phyloP scores from a whole-genome alignment of 2,888 invertebrate species.

The Fabriciana adippe region DNA sequence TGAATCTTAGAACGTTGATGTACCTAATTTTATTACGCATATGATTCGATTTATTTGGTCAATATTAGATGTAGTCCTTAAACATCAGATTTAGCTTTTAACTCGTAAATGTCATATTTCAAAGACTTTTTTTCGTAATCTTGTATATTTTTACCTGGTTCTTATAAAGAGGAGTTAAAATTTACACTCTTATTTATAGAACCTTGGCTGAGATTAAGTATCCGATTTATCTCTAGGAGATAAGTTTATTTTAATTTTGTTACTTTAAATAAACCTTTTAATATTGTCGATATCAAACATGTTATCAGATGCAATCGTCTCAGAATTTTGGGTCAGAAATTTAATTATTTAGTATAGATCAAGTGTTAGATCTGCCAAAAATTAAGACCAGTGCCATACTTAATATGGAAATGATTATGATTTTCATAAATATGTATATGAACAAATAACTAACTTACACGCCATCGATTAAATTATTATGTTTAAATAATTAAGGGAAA shows the following conservation, averaged over 20 bases:
- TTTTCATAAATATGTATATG: background rate
- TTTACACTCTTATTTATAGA: background rate
- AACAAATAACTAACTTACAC: constrained; percentile 4
- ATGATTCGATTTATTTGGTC: constrained; percentile 28
- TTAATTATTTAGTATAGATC: too few relatives aligned
- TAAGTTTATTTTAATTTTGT: background rate
- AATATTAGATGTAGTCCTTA: constrained; percentile 1
- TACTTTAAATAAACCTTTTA: too few relatives aligned
- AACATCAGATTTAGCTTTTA: background rate
- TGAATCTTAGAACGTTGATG: constrained; percentile 36
- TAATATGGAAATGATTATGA: too few relatives aligned
- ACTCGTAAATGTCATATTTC: constrained; percentile 18
- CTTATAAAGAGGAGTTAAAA: constrained; percentile 7
- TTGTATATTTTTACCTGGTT: constrained; percentile 10
- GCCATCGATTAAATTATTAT: constrained; percentile 3
- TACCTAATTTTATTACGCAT: constrained; percentile 26
- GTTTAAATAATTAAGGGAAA: constrained; percentile 11
- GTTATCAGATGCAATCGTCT: too few relatives aligned
- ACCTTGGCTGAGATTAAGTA: constrained; percentile 2
- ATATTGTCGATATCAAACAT: too few relatives aligned
- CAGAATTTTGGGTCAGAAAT: too few relatives aligned
- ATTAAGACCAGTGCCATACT: too few relatives aligned
- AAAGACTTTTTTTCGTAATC: constrained; percentile 11
- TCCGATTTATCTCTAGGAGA: constrained; percentile 4
- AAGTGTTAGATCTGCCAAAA: too few relatives aligned